These are phyloP conservation scores for Apis dorsata DNA, from an alignment of 1,140 invertebrate species.

Conservation along the genomic window DNA sequence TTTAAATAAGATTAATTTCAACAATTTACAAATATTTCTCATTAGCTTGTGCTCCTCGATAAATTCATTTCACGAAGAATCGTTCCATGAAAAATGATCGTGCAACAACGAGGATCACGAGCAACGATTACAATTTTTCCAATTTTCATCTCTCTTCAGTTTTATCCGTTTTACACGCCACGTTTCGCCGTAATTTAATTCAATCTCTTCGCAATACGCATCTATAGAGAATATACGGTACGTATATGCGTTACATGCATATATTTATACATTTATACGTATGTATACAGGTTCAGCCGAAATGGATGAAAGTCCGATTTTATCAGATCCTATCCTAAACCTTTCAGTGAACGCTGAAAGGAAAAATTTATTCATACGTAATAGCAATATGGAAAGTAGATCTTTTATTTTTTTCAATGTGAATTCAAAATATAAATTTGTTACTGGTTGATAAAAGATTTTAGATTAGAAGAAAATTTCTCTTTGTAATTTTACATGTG, in stretches of 20 bases:
- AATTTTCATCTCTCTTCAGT: neutral
- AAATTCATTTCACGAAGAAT: constrained; percentile 34
- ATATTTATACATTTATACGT: constrained; percentile 28
- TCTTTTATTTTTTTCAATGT: neutral
- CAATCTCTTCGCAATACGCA: constrained; percentile 14
- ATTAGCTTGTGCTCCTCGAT: neutral
- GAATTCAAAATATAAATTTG: too few species aligned
- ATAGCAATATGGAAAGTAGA: neutral
- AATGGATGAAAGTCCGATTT: neutral
- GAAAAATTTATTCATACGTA: neutral
- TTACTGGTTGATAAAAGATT: too few species aligned
- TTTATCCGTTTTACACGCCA: neutral
- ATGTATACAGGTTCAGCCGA: constrained; percentile 39
- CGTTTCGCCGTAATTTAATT: constrained; percentile 9
- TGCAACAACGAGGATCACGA: constrained; percentile 38
- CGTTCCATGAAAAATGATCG: constrained; percentile 32
- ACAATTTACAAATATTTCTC: too few species aligned
- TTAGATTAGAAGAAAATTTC: too few species aligned
- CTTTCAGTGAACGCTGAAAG: neutral
- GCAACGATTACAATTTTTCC: neutral
- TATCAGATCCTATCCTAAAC: too few species aligned
- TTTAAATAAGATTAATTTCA: too few species aligned
- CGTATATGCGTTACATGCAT: constrained; percentile 43
- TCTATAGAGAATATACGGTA: constrained; percentile 45
- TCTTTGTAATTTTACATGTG: too few species aligned